Conservation (phyloP, 2,888 invertebrate species). For the Cantharis lateralis region DNA sequence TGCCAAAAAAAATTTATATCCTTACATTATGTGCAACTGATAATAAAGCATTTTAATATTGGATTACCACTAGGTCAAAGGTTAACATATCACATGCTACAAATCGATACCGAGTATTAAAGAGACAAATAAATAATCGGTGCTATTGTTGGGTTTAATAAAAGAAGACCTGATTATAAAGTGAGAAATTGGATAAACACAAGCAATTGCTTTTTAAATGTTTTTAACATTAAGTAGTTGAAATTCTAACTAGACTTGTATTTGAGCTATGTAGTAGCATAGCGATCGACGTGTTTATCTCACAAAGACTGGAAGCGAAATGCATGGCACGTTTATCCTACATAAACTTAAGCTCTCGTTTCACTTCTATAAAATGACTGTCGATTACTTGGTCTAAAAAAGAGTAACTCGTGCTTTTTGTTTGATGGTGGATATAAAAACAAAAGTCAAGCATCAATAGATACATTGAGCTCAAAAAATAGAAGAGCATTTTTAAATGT, state of each 20-base stretch:
- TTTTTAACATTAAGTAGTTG: conserved; percentile 4
- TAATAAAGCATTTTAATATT: too few relatives aligned
- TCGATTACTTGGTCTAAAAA: conserved; percentile 34
- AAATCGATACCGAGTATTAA: not conserved
- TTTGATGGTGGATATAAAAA: not conserved
- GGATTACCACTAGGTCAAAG: not conserved
- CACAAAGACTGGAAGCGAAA: conserved; percentile 25
- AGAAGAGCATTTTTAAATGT: conserved; percentile 11
- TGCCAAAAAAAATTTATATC: too few relatives aligned
- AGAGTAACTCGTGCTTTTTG: not conserved
- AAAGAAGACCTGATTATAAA: not conserved
- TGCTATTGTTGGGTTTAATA: not conserved
- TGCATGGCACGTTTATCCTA: conserved; percentile 40
- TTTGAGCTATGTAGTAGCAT: conserved; percentile 39
- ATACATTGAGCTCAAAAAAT: not conserved
- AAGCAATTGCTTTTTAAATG: not conserved
- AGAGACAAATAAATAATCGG: not conserved
- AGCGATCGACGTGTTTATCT: conserved; percentile 35
- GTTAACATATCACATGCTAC: not conserved
- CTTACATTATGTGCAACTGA: too few relatives aligned
- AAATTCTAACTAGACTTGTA: conserved; percentile 39
- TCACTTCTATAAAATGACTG: conserved; percentile 39
- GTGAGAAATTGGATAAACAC: not conserved
- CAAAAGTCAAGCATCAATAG: not conserved
- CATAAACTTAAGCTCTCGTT: conserved; percentile 40